Evolutionary conservation across 2,888 invertebrate genomes (phyloP).

Genomic region (Oligia fasciuncula): DNA sequence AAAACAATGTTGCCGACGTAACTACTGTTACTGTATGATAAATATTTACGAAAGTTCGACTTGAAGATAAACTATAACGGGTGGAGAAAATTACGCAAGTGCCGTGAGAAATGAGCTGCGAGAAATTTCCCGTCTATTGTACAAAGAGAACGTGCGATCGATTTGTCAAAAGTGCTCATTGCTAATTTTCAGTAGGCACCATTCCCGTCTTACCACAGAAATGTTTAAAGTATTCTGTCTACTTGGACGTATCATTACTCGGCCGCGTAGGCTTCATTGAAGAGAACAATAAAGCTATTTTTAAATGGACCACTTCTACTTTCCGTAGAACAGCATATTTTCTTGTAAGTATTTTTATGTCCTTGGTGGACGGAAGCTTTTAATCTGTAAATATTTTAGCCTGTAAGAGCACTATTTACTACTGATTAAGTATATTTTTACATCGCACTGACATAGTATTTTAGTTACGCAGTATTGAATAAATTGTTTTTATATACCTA

Average conservation of each 20-base stretch:
- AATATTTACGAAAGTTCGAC: slow-evolving; percentile 60
- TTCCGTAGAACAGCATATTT: slow-evolving; percentile 33
- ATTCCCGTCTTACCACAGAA: slow-evolving; percentile 35
- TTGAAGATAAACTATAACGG: slow-evolving; percentile 51
- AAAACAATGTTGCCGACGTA: slow-evolving; percentile 39
- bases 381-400: slow-evolving; percentile 64
- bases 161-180: slow-evolving; percentile 60
- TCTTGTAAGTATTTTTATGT: slow-evolving; percentile 39
- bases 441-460: slow-evolving; percentile 79
- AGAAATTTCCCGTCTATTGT: slow-evolving; percentile 62
- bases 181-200: slow-evolving; percentile 44
- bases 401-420: slow-evolving; percentile 72
- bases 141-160: slow-evolving; percentile 52
- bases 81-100: slow-evolving; percentile 55
- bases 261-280: slow-evolving; percentile 17
- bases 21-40: slow-evolving; percentile 42
- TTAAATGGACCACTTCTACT: slow-evolving; percentile 37
- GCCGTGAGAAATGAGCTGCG: slow-evolving; percentile 62
- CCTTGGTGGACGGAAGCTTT: slow-evolving; percentile 59
- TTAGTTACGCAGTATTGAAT: slow-evolving; percentile 78
- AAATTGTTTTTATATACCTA: slow-evolving; percentile 77
- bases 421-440: slow-evolving; percentile 73
- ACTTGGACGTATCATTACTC: slow-evolving; percentile 46
- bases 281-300: slow-evolving; percentile 58
- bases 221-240: slow-evolving; percentile 58